Percentiles rank a stretch among this genome's conserved stretches.
Conservation (phyloP, 1,140 invertebrate genomes). For the Drosophila rufa region DNA sequence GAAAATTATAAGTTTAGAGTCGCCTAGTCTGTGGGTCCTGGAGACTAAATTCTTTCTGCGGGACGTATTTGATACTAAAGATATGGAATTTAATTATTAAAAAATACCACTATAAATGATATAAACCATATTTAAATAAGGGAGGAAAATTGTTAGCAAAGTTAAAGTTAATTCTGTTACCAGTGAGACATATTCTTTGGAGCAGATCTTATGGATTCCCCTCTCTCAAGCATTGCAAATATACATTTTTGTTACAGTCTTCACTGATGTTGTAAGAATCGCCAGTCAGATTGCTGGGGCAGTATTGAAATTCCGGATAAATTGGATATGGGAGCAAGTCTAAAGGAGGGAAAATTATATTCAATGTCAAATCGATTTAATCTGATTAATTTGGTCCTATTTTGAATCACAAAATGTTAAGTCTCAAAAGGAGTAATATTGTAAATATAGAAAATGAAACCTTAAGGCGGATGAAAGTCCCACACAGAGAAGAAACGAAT, state of each 20-base stretch:
- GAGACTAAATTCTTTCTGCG: conserved; percentile 31
- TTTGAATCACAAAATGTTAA: conserved; percentile 47
- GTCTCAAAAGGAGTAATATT: conserved; percentile 40
- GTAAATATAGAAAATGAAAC: conserved; percentile 59
- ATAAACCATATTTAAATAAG: conserved; percentile 43
- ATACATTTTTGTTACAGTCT: conserved; percentile 30
- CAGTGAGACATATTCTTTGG: conserved; percentile 77
- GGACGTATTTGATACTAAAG: conserved; percentile 77
- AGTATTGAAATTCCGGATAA: conserved; percentile 43
- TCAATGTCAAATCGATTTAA: conserved; percentile 20
- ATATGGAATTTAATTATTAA: conserved; percentile 74
- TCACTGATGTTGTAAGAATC: conserved; percentile 20
- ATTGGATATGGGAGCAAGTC: conserved; percentile 4
- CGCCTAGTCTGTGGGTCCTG: conserved; percentile 68
- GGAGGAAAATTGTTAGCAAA: conserved; percentile 73
- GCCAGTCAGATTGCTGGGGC: conserved; percentile 43
- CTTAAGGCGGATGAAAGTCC: conserved; percentile 81
- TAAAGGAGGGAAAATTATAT: conserved; percentile 14
- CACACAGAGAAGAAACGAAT: conserved; percentile 59
- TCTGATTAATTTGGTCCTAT: conserved; percentile 23
- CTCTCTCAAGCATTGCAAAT: conserved; percentile 33
- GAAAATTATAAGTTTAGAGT: conserved; percentile 63
- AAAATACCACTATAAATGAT: conserved; percentile 59
- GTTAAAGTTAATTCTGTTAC: conserved; percentile 81
- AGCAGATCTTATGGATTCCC: conserved; percentile 58